Percentiles rank a stretch among this genome's conserved stretches.
Evolutionary conservation across 2,888 invertebrate genomes (phyloP).

Genomic region (Heliothis peltigera): DNA sequence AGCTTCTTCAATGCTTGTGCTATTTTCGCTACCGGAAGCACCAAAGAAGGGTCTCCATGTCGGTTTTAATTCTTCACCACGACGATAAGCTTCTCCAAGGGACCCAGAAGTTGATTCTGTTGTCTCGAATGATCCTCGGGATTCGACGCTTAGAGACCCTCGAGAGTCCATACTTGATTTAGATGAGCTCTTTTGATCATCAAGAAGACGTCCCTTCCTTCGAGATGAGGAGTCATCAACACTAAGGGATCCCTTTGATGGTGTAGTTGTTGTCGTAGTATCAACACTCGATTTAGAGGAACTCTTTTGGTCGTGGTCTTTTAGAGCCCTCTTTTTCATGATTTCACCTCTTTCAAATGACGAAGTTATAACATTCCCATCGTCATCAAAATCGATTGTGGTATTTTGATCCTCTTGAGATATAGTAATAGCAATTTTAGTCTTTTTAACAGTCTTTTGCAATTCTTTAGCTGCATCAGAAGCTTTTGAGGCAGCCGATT

Average conservation of each 20-base stretch:
- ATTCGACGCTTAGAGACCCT: slow-evolving; percentile 92
- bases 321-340: slow-evolving; percentile 83
- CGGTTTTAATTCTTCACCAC: slow-evolving; percentile 93
- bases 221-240: slow-evolving; percentile 88
- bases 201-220: slow-evolving; percentile 79
- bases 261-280: slow-evolving; percentile 86
- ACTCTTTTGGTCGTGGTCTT: slow-evolving; percentile 86
- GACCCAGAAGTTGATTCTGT: slow-evolving; percentile 94
- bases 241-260: slow-evolving; percentile 87
- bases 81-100: slow-evolving; percentile 92
- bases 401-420: slow-evolving; percentile 89
- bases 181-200: slow-evolving; percentile 89
- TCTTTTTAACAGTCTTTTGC: slow-evolving; percentile 86
- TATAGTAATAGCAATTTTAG: slow-evolving; percentile 88
- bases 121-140: slow-evolving; percentile 92
- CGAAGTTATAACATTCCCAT: slow-evolving; percentile 86
- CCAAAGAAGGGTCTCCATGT: slow-evolving; percentile 96
- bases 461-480: slow-evolving; percentile 85
- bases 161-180: slow-evolving; percentile 92
- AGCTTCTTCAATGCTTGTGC: slow-evolving; percentile 95
- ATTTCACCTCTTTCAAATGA: slow-evolving; percentile 83
- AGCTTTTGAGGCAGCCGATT: slow-evolving; percentile 88
- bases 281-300: slow-evolving; percentile 91
- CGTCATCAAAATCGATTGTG: slow-evolving; percentile 88
- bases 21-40: slow-evolving; percentile 94